Conservation (phyloP, 2,797 vertebrate species). For the Cirrhinus molitorella region DNA sequence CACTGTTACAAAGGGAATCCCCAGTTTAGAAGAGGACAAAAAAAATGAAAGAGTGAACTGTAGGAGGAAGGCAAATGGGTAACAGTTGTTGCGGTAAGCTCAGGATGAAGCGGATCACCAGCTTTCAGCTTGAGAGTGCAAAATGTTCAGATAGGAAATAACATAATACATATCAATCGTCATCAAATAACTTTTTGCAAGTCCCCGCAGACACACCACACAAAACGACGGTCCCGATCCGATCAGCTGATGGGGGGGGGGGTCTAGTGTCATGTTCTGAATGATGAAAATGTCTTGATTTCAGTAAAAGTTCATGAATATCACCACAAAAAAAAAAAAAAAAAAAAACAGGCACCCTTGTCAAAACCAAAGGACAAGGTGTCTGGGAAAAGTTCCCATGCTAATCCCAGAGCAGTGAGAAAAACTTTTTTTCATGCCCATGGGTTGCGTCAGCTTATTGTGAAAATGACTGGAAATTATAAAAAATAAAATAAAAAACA, state of each 20-base stretch:
- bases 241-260: neutral
- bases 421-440: slow-evolving; percentile 22
- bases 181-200: slow-evolving; percentile 70
- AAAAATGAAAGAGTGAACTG: slow-evolving; percentile 1
- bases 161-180: slow-evolving; percentile 74
- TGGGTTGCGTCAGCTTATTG: slow-evolving; percentile 42
- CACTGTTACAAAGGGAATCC: slow-evolving; percentile 69
- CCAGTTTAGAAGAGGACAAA: slow-evolving; percentile 63
- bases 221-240: slow-evolving; percentile 12
- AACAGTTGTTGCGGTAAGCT: slow-evolving; percentile 45
- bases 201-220: slow-evolving; percentile 34
- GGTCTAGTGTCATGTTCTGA: slow-evolving; percentile 22
- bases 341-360: slow-evolving; percentile 16
- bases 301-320: slow-evolving; percentile 18
- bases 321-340: slow-evolving; percentile 23
- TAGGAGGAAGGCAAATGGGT: slow-evolving; percentile 32
- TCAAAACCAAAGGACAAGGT: slow-evolving; percentile 21
- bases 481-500: slow-evolving; percentile 13
- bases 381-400: slow-evolving; percentile 22
- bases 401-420: slow-evolving; percentile 41
- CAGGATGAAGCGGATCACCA: slow-evolving; percentile 49
- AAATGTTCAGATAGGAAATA: slow-evolving; percentile 56
- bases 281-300: slow-evolving; percentile 22
- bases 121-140: slow-evolving; percentile 59
- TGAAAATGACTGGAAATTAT: slow-evolving; percentile 22